phyloP scores from a whole-genome alignment of 2,797 vertebrate genomes.

The Pangasius krempfi region DNA sequence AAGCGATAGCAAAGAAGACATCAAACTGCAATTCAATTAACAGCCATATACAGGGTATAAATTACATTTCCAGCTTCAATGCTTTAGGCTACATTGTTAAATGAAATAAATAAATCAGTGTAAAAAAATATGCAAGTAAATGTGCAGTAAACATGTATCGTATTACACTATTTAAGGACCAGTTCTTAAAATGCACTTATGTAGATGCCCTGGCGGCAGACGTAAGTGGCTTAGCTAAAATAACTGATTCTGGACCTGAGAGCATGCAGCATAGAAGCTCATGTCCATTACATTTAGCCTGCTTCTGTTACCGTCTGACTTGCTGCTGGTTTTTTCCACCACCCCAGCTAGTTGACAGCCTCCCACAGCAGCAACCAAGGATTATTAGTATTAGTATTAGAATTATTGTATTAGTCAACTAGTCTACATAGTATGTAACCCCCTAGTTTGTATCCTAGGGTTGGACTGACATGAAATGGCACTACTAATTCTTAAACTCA shows the following conservation, averaged over 20 bases:
- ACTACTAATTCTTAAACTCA: background rate
- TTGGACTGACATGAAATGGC: background rate
- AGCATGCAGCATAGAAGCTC: background rate
- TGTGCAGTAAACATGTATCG: background rate
- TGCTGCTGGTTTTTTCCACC: background rate
- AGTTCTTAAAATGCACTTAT: background rate
- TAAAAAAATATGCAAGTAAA: background rate
- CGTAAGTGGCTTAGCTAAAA: background rate
- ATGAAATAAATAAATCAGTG: background rate
- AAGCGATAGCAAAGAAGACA: background rate
- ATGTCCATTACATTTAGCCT: background rate
- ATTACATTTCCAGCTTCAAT: background rate
- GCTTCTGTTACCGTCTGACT: background rate
- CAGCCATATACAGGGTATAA: too few species aligned
- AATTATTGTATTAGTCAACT: background rate
- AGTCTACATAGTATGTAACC: background rate
- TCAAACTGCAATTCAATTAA: background rate
- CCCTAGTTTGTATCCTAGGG: background rate
- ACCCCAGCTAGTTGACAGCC: background rate
- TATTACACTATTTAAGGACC: background rate
- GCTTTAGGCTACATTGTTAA: background rate
- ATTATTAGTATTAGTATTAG: background rate
- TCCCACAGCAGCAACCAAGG: background rate
- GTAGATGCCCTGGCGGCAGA: background rate
- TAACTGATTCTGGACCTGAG: background rate